Conservation (phyloP, 2,888 invertebrate species). For the Bembecia ichneumoniformis region DNA sequence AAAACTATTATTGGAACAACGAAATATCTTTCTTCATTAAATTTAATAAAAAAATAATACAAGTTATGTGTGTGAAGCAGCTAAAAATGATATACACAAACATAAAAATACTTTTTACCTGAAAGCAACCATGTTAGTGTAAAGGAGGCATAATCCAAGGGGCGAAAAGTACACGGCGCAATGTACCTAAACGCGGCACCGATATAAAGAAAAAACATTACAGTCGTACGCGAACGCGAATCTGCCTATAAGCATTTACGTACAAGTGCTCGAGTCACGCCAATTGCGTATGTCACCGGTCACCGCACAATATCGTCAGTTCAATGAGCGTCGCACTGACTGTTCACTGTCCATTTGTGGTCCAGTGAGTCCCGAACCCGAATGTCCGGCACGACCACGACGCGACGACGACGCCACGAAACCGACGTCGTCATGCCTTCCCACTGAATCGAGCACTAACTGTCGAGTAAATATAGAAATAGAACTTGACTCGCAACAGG, state of each 20-base stretch:
- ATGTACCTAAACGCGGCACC: slow-evolving; percentile 33
- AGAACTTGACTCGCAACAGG: slow-evolving; percentile 58
- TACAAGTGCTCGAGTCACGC: slow-evolving; percentile 9
- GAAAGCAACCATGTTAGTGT: slow-evolving; percentile 39
- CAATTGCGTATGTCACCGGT: slow-evolving; percentile 15
- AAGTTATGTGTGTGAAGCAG: too few species aligned
- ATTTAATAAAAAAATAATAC: too few species aligned
- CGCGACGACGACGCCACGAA: slow-evolving; percentile 15
- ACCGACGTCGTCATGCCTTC: slow-evolving; percentile 50
- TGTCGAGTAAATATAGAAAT: slow-evolving; percentile 67
- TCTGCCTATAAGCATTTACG: slow-evolving; percentile 23
- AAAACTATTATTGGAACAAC: too few species aligned
- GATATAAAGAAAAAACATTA: slow-evolving; percentile 27
- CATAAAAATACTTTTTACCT: slow-evolving; percentile 21
- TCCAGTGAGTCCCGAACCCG: slow-evolving; percentile 30
- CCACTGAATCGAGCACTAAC: slow-evolving; percentile 54
- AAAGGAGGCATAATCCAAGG: slow-evolving; percentile 20
- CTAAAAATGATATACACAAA: neutral
- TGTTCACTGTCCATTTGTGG: too few species aligned
- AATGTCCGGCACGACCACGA: slow-evolving; percentile 29
- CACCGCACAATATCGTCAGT: slow-evolving; percentile 1
- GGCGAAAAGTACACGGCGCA: slow-evolving; percentile 24
- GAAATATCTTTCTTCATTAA: too few species aligned
- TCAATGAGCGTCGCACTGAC: neutral
- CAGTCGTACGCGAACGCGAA: slow-evolving; percentile 21